Conservation (phyloP, 1,140 invertebrate genomes). For the Penaeus vannamei region DNA sequence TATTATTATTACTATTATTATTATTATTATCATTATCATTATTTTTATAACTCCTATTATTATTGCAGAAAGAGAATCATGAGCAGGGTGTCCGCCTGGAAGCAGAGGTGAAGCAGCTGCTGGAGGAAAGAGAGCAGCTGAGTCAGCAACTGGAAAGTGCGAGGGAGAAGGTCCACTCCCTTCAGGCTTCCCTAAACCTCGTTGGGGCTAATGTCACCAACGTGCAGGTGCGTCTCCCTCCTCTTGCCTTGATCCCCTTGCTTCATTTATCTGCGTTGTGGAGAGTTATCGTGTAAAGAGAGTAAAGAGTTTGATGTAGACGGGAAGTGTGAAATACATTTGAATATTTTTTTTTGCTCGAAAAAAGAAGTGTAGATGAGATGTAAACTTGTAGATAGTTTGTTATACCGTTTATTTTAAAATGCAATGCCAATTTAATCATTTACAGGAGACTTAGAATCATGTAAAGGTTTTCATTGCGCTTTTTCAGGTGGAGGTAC, state of each 20-base stretch:
- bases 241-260: background rate
- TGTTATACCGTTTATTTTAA: too few species aligned
- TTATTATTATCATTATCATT: too few species aligned
- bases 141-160: constrained; percentile 49
- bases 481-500: constrained; percentile 40
- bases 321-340: too few species aligned
- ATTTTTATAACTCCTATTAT: too few species aligned
- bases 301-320: too few species aligned
- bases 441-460: too few species aligned
- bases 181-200: constrained; percentile 54
- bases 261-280: background rate
- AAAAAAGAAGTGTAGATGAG: too few species aligned
- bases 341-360: too few species aligned
- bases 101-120: constrained; percentile 37
- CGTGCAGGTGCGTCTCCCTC: constrained; percentile 11
- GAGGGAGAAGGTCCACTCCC: constrained; percentile 53
- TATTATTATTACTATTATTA: too few species aligned
- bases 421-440: too few species aligned
- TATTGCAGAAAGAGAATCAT: constrained; percentile 24
- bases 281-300: too few species aligned
- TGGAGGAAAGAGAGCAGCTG: constrained; percentile 49
- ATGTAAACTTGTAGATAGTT: too few species aligned
- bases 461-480: background rate
- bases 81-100: background rate
- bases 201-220: constrained; percentile 35